Percentiles rank a stretch among this genome's conserved stretches.
These are phyloP conservation scores for Poeciliopsis paucimaculata DNA, from an alignment of 2,797 vertebrate species.

Conservation along the genomic window DNA sequence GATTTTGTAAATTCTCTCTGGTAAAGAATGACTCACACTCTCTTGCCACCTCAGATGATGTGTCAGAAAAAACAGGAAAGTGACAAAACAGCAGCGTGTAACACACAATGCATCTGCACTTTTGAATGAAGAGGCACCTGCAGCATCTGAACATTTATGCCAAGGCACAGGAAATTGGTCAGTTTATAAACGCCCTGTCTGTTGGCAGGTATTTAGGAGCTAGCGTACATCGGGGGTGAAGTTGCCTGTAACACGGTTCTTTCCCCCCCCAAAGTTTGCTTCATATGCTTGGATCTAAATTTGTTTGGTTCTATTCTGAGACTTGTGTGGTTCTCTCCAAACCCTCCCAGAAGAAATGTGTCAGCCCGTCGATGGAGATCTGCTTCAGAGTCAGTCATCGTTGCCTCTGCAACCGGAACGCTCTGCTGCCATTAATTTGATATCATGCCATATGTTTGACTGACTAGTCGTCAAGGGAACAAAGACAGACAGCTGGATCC, in stretches of 20 bases:
- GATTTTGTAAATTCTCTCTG: constrained; percentile 66
- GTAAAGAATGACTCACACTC: constrained; percentile 66
- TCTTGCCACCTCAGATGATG: constrained; percentile 48
- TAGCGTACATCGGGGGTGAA: constrained; percentile 1
- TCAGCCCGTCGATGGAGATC: constrained; percentile 56
- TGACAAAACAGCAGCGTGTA: constrained; percentile 29
- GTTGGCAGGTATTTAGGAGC: constrained; percentile 23
- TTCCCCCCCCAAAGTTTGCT: constrained; percentile 23
- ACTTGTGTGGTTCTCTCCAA: constrained; percentile 38
- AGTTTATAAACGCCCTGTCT: constrained; percentile 21
- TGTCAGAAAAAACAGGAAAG: constrained; percentile 34
- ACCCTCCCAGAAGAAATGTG: constrained; percentile 64
- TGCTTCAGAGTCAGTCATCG: constrained; percentile 48
- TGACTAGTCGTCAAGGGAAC: constrained; percentile 17
- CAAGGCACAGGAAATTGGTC: constrained; percentile 17
- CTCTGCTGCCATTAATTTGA: constrained; percentile 19
- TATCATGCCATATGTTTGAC: constrained; percentile 21
- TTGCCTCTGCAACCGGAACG: constrained; percentile 21
- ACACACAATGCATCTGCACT: constrained; percentile 29
- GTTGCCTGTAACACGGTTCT: neutral
- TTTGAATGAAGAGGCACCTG: constrained; percentile 17
- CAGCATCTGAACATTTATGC: constrained; percentile 11
- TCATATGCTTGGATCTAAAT: constrained; percentile 42
- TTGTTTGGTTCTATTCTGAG: constrained; percentile 42
- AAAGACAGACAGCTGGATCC: neutral